phyloP scores from a whole-genome alignment of 2,888 invertebrate genomes.

The Deladenus siricidicola region DNA sequence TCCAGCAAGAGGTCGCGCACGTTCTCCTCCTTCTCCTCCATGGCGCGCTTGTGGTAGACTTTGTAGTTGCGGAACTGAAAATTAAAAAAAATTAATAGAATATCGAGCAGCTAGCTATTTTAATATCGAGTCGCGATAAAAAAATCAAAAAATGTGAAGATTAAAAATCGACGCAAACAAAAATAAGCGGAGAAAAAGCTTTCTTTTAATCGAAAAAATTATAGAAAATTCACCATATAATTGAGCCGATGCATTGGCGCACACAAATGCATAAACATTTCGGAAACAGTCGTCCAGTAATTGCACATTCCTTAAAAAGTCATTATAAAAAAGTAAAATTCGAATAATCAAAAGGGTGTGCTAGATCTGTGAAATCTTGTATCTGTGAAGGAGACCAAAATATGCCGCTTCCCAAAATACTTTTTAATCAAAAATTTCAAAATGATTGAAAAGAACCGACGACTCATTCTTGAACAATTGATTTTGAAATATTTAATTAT shows the following conservation, averaged over 20 bases:
- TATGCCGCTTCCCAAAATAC: too few species aligned
- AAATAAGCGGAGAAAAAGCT: too few species aligned
- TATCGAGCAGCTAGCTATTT: too few species aligned
- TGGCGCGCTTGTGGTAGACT: constrained; percentile 20
- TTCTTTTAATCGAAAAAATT: background rate
- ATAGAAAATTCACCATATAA: constrained; percentile 19
- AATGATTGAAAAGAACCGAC: too few species aligned
- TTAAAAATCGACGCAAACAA: background rate
- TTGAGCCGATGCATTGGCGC: constrained; percentile 25
- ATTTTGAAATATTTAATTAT: too few species aligned
- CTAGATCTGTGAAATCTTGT: too few species aligned
- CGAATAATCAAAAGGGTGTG: background rate
- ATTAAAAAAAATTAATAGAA: background rate
- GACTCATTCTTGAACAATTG: too few species aligned
- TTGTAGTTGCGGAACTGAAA: constrained; percentile 27
- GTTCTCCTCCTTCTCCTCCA: constrained; percentile 15
- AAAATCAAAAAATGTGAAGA: background rate
- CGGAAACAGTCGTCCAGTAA: constrained; percentile 31
- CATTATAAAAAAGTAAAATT: background rate
- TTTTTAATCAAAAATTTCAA: too few species aligned
- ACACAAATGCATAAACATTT: constrained; percentile 26
- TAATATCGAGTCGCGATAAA: too few species aligned
- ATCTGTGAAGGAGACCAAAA: too few species aligned
- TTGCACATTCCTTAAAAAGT: constrained; percentile 19
- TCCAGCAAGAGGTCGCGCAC: constrained; percentile 18